Conservation (phyloP, 1,140 invertebrate species). For the Drosophila varians region DNA sequence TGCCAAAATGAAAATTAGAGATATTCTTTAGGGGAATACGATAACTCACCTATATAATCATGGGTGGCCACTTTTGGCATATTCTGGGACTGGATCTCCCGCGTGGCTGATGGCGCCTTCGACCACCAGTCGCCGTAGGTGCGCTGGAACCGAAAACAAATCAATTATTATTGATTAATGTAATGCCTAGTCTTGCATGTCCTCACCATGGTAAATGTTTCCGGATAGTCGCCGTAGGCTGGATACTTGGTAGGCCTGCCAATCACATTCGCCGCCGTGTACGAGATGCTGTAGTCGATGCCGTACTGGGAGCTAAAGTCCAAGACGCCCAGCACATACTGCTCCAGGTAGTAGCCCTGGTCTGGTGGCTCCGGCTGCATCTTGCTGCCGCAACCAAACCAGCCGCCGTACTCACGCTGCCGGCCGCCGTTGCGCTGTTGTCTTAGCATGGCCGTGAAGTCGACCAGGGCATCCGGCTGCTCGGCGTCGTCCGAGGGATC, state of each 20-base stretch:
- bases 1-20: slow-evolving; percentile 80
- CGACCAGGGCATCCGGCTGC: slow-evolving; percentile 54
- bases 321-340: slow-evolving; percentile 88
- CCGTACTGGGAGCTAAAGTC: slow-evolving; percentile 96
- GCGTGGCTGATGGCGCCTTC: slow-evolving; percentile 88
- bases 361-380: slow-evolving; percentile 32
- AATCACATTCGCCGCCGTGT: slow-evolving; percentile 93
- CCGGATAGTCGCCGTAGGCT: slow-evolving; percentile 94
- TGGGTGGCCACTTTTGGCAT: slow-evolving; percentile 88
- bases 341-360: slow-evolving; percentile 84
- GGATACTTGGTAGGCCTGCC: slow-evolving; percentile 93
- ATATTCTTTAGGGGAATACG: too few species aligned
- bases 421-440: slow-evolving; percentile 20
- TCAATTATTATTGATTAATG: background rate
- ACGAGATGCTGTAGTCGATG: slow-evolving; percentile 93
- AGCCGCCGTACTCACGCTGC: slow-evolving; percentile 20
- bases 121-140: slow-evolving; percentile 96
- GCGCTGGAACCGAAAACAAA: slow-evolving; percentile 85
- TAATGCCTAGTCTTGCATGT: background rate
- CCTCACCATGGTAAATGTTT: slow-evolving; percentile 93
- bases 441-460: slow-evolving; percentile 62
- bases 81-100: slow-evolving; percentile 90
- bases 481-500: slow-evolving; percentile 36
- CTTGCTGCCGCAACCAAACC: slow-evolving; percentile 29
- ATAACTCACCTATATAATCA: slow-evolving; percentile 91